These are phyloP conservation scores for Meta bourneti DNA, from an alignment of 2,888 invertebrate species.

Conservation along the genomic window DNA sequence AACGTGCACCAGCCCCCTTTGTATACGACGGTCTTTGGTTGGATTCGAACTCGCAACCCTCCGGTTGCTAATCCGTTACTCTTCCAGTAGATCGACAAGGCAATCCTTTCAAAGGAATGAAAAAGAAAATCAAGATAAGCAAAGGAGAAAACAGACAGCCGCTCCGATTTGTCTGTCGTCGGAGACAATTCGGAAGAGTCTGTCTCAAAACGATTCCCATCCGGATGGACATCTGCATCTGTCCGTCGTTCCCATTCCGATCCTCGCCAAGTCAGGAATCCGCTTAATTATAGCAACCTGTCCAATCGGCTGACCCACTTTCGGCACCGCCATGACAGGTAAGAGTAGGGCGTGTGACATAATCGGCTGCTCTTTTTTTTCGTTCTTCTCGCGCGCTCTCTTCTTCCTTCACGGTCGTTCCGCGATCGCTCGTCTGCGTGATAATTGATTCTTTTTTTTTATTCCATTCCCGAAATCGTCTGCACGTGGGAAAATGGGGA, in stretches of 20 bases:
- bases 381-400: not conserved
- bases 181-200: too few relatives aligned
- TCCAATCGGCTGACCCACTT: constrained; percentile 60
- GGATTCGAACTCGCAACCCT: too few relatives aligned
- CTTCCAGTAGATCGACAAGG: too few relatives aligned
- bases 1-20: too few relatives aligned
- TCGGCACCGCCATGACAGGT: constrained; percentile 43
- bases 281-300: constrained; percentile 72
- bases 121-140: too few relatives aligned
- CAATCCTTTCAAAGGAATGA: too few relatives aligned
- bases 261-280: constrained; percentile 37
- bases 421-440: constrained; percentile 18
- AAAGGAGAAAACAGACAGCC: too few relatives aligned
- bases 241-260: not conserved
- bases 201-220: too few relatives aligned
- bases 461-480: not conserved
- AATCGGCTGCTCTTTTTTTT: constrained; percentile 30
- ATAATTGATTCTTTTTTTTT: constrained; percentile 27
- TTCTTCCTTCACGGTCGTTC: not conserved
- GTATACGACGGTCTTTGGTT: too few relatives aligned
- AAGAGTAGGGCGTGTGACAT: constrained; percentile 56
- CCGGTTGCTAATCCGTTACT: too few relatives aligned
- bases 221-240: too few relatives aligned
- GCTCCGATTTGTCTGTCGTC: too few relatives aligned
- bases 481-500: not conserved